phyloP scores from a whole-genome alignment of 2,888 invertebrate species.

The Xestia ashworthii region DNA sequence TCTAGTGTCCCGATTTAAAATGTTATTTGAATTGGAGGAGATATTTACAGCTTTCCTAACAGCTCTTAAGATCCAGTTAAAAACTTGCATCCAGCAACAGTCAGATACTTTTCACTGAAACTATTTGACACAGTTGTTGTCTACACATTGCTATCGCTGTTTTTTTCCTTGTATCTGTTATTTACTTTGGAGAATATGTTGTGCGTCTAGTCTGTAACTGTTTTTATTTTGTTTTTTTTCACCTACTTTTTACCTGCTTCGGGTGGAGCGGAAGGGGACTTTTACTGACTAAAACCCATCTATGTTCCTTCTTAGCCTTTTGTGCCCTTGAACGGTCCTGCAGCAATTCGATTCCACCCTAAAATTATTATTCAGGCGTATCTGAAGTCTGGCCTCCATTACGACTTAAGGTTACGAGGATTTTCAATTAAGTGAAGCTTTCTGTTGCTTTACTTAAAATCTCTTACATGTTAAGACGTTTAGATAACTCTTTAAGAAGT shows the following conservation, averaged over 20 bases:
- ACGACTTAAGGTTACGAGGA: neutral
- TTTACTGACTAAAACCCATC: too few relatives aligned
- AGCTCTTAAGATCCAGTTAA: neutral
- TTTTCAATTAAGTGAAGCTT: constrained; percentile 1
- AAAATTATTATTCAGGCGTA: constrained; percentile 6
- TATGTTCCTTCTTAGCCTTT: too few relatives aligned
- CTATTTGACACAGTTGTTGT: neutral
- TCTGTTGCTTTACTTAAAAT: neutral
- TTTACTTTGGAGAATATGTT: neutral
- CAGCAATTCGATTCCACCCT: neutral
- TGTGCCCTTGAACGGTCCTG: too few relatives aligned
- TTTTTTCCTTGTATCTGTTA: neutral
- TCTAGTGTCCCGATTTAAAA: neutral
- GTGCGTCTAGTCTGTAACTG: neutral
- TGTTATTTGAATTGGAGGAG: neutral
- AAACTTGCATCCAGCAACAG: neutral
- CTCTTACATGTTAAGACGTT: constrained; percentile 1
- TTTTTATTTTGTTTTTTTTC: neutral
- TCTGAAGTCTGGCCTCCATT: neutral
- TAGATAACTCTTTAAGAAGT: neutral
- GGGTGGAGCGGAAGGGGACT: too few relatives aligned
- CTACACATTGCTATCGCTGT: neutral
- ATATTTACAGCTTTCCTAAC: too few relatives aligned
- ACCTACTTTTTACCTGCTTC: neutral
- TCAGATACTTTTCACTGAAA: neutral